A percentile compares a stretch with the other conserved stretches of the same genome.
Conservation (phyloP, 2,888 invertebrate species). For the Sesamia inferens region DNA sequence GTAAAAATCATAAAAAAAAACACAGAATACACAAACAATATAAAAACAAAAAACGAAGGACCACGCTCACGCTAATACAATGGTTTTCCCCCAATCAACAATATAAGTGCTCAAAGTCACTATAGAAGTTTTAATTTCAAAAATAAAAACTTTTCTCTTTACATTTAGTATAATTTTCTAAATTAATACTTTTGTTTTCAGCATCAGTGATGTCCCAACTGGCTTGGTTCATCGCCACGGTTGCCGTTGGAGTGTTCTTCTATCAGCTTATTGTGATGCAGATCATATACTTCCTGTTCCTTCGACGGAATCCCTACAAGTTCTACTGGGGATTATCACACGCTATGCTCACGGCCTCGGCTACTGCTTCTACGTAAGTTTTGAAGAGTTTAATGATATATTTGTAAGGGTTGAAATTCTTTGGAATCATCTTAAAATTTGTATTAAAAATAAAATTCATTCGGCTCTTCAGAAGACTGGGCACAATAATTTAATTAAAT, state of each 20-base stretch:
- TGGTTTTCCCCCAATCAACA: too few species aligned
- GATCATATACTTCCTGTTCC: slow-evolving; percentile 94
- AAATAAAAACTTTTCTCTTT: too few species aligned
- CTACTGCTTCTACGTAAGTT: slow-evolving; percentile 97
- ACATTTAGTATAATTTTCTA: too few species aligned
- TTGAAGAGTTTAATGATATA: neutral
- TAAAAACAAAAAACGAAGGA: too few species aligned
- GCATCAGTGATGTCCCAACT: slow-evolving; percentile 92
- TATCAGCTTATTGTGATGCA: slow-evolving; percentile 96
- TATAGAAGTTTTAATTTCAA: too few species aligned
- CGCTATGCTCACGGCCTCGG: slow-evolving; percentile 96
- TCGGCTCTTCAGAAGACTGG: too few species aligned
- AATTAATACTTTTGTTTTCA: slow-evolving; percentile 70
- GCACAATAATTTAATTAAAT: too few species aligned
- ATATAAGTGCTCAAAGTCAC: too few species aligned
- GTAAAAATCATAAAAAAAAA: too few species aligned
- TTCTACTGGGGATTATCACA: slow-evolving; percentile 95
- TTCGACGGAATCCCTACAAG: slow-evolving; percentile 95
- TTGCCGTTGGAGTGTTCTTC: slow-evolving; percentile 94
- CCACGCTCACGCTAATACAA: too few species aligned
- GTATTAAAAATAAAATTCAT: neutral
- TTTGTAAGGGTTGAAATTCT: neutral
- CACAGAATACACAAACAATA: too few species aligned
- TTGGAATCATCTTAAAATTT: neutral
- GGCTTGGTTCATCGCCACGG: slow-evolving; percentile 95